Base-by-base conservation (phyloP, 2,888 invertebrate genomes). In the Smittia aterrima region DNA sequence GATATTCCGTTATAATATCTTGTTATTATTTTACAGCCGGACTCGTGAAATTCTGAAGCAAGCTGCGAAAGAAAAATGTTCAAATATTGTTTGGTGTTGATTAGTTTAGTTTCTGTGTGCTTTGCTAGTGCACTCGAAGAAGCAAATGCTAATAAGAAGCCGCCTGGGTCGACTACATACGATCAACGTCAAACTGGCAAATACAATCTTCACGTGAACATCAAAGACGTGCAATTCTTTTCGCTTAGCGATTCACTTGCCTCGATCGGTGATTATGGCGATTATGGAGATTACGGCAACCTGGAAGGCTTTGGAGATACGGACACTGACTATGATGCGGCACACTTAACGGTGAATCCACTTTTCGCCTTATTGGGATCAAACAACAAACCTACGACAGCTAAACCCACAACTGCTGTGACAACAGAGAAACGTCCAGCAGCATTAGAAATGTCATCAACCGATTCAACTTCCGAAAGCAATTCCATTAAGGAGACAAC, bases 161-260 rank as follows among this genome's bases (percentile, higher is more conserved):
- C 27, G 66, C 70, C 24, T 70, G 53, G 11, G 75, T 75, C 13
- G 74, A 78, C 79, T 62, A 81, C 79, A 74, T 86, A 84, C 81
- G 92, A 93, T 81, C 92, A 93, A 81, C 87, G 90, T 62, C 93
- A 93, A 83, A 88, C 87, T 1, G 93, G 93, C 20, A 89, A 91
- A 78, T 85, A 90, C 77, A 93, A 93, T 82, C 88, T 93, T 77
- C 91, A 91, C 79, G 85, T 93, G 76, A 90, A 90, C 81, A 83
- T 93, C 76, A 92, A 92, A 83, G 90, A 92, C 82, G 85, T 93
- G 22, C 72, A 72, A 24, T 38, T 72, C 40, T 58, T 72, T 38
- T 32, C 32, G 11, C 22, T 72, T 6, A 41, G 41, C 7, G 72
- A 72, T 16, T 62, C 58, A 7, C n/a, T 72, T 0, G 62, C 27